Evolutionary conservation across 1,140 invertebrate species (phyloP), one percentile per base, ranked within the genome.

Genomic region (Archegozetes longisetosus): DNA sequence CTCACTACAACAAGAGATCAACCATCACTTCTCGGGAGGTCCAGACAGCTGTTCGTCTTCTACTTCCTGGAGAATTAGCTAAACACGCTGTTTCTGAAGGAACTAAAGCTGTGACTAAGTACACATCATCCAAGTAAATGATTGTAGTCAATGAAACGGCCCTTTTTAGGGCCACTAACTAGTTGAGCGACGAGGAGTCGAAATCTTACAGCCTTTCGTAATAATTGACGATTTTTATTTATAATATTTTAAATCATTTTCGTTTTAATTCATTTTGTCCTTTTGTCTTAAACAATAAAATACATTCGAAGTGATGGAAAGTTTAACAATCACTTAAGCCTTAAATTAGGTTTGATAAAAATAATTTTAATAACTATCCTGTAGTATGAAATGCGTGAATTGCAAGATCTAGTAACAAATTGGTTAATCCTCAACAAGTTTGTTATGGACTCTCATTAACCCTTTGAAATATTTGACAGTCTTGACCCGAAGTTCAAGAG

Each of bases 391-490:
- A 40, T 40, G 6, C 17, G 17, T 40, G 32, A 17, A 9, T 40
- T 40, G 6, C 6, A 9, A 9, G 32, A 40, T 17, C 17, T 9
- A 40, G 17, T 40, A 40, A 17, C 17, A 40, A 40, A 40, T 40
- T n/a, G n/a, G n/a, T 20, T 51, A 55, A 23, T 65, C 32, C 46
- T 74, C 72, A 51, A 76, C 65, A 6, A 77, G 65, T 61, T 75
- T 72, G 60, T 75, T 72, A 61, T 77, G 75, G 13, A 77, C 55
- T 53, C 69, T 27, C 71, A 74, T 73, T 12, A 76, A 64, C 27
- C 70, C 73, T 83, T 98, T 97, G 73, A 98, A 99, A 73, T 98
- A 98, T 78, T 97, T 98, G 60, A 98, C 94, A 63, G 95, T 99
- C 76, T 96, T 96, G 22, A 98, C 93, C 68, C 87, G 81, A 60